Evolutionary conservation across 2,113 vertebrate genomes (phyloP), one percentile per base, ranked within the genome.

Genomic region (Megaptera novaeangliae): DNA sequence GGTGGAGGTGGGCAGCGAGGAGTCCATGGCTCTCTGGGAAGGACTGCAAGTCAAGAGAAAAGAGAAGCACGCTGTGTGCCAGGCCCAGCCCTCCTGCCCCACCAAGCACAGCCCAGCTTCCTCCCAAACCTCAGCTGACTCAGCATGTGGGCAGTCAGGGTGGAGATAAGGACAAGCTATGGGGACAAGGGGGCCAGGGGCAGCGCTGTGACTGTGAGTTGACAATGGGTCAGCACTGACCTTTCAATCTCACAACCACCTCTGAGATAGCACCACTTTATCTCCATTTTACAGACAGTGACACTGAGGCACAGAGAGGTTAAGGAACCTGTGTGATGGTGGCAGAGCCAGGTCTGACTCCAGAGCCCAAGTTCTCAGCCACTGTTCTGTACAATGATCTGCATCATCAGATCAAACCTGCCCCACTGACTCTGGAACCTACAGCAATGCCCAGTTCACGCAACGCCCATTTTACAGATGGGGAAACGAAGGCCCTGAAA

Each of bases 41-140:
- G 55, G 49, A 34, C 0, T 69, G 49, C 52, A 39, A 89, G 68
- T 83, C 71, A 29, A 83, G 77, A 82, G n/a, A 93, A 97, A 94
- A 94, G 86, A 95, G 72, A 97, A 97, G 83, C 68, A 2, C 10
- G n/a, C 18, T 17, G 94, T 6, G 46, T 44, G 77, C 77, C 85
- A 74, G 82, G 44, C 86, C 84, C 61, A 46, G 64, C 49, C 71
- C 39, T 41, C 61, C 72, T 25, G n/a, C 36, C 83, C 71, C 44
- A 6, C 6, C 31, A 49, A 10, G 17, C 71, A 23, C 57, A 41
- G 11, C 72, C 66, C 78, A 31, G 92, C 88, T 96, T 96, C 95
- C 94, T 81, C 93, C 69, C 75, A 82, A 55, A 85, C 69, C 66
- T 82, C 27, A 0, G n/a, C 71, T 91, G 87, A 96, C 44, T 91